Evolutionary conservation across 2,113 vertebrate genomes (phyloP).

Genomic region (Ailurus styani): DNA sequence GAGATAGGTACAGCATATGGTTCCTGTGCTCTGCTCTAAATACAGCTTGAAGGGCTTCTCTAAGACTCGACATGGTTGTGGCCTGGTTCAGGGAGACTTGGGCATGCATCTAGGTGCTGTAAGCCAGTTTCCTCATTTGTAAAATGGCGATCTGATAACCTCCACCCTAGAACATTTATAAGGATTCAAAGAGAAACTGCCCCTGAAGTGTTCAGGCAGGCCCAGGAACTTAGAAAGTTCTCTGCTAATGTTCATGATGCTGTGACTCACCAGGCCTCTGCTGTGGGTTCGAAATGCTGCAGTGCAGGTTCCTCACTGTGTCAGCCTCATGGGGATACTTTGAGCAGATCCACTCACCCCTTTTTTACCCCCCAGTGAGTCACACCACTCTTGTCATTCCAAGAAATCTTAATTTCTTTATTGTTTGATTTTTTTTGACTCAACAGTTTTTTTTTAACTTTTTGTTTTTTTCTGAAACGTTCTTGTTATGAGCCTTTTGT

Average conservation of each 20-base stretch:
- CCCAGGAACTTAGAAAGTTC: neutral
- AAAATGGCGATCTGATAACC: neutral
- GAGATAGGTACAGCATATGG: neutral
- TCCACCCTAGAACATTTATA: neutral
- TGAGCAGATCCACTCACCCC: neutral
- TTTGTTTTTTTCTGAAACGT: constrained; percentile 79
- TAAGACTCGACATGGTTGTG: neutral
- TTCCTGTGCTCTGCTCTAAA: neutral
- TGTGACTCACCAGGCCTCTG: neutral
- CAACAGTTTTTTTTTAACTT: constrained; percentile 79
- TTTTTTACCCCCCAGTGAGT: neutral
- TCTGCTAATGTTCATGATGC: neutral
- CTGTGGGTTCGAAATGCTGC: fast-evolving
- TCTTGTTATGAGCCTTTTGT: constrained; percentile 79
- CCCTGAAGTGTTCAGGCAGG: neutral
- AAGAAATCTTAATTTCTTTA: constrained; percentile 82
- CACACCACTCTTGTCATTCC: constrained; percentile 53
- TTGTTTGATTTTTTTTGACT: constrained; percentile 77
- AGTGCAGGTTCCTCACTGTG: neutral
- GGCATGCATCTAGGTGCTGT: neutral
- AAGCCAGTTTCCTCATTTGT: neutral
- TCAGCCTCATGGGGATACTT: neutral
- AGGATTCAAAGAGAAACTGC: neutral
- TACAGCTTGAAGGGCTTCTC: neutral
- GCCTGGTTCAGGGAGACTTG: neutral